Evolutionary conservation across 2,113 vertebrate species (phyloP).

Genomic region (Peucedramus taeniatus): DNA sequence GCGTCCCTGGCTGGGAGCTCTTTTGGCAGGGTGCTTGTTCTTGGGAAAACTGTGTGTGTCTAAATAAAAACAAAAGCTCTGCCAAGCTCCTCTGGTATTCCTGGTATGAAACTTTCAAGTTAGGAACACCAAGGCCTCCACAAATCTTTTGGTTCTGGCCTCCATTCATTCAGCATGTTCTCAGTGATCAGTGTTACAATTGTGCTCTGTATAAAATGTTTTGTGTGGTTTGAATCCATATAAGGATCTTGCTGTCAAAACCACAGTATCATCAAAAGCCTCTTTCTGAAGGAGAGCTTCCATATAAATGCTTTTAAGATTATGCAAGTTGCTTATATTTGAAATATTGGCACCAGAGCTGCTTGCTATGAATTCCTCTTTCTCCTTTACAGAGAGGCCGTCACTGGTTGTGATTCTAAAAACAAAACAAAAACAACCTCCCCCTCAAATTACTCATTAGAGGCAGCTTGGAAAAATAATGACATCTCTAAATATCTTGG

Average conservation of each 20-base stretch:
- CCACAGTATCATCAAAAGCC: neutral
- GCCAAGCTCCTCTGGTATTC: neutral
- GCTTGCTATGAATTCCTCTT: neutral
- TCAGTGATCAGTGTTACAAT: accelerated
- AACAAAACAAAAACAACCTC: neutral
- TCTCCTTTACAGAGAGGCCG: neutral
- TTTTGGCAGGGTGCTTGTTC: neutral
- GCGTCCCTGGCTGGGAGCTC: neutral
- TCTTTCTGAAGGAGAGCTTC: neutral
- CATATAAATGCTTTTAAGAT: neutral
- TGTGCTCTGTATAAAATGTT: neutral
- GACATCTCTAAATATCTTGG: neutral
- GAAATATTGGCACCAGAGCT: neutral
- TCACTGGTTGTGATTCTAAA: neutral
- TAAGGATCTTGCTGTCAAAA: slow-evolving; percentile 6
- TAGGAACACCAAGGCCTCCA: neutral
- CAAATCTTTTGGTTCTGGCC: accelerated
- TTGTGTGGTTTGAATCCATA: neutral
- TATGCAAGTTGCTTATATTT: slow-evolving; percentile 1
- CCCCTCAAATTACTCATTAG: neutral
- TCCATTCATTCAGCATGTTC: neutral
- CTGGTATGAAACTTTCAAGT: neutral
- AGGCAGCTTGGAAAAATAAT: neutral
- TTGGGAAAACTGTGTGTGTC: neutral
- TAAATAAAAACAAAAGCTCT: neutral